Percentiles rank a stretch among this genome's conserved stretches.
Evolutionary conservation across 2,888 invertebrate genomes (phyloP).

Genomic region (Lutraria lutraria): DNA sequence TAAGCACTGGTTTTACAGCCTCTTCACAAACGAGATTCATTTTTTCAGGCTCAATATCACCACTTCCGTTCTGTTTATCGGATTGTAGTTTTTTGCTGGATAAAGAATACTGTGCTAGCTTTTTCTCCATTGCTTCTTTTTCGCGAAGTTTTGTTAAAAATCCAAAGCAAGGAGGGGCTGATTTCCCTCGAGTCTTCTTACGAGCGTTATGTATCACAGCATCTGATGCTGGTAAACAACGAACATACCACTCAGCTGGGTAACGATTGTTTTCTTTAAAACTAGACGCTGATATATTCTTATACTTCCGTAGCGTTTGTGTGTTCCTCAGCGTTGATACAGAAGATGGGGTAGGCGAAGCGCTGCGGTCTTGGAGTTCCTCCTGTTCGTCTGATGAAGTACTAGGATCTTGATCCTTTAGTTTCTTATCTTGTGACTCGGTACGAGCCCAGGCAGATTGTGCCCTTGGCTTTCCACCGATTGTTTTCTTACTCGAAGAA

Average conservation of each 20-base stretch:
- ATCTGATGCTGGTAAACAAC: slow-evolving; percentile 72
- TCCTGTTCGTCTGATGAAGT: not conserved
- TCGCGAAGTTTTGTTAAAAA: slow-evolving; percentile 59
- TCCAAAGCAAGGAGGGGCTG: slow-evolving; percentile 62
- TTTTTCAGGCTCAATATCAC: slow-evolving; percentile 34
- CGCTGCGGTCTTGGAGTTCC: slow-evolving; percentile 22
- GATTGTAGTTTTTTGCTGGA: slow-evolving; percentile 37
- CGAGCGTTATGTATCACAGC: slow-evolving; percentile 67
- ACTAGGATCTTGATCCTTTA: not conserved
- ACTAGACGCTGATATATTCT: slow-evolving; percentile 51
- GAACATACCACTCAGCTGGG: slow-evolving; percentile 73
- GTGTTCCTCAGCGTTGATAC: slow-evolving; percentile 56
- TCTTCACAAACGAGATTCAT: slow-evolving; percentile 69
- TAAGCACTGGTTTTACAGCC: slow-evolving; percentile 70
- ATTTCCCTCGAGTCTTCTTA: slow-evolving; percentile 60
- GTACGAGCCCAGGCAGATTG: slow-evolving; percentile 57
- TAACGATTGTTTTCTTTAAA: slow-evolving; percentile 68
- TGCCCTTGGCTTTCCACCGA: slow-evolving; percentile 39
- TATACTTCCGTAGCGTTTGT: slow-evolving; percentile 49
- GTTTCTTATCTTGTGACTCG: slow-evolving; percentile 16
- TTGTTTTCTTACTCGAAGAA: slow-evolving; percentile 34
- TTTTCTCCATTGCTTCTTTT: slow-evolving; percentile 56
- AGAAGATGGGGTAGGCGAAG: slow-evolving; percentile 41
- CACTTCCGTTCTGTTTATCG: slow-evolving; percentile 28
- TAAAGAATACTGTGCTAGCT: slow-evolving; percentile 48